Percentiles rank a stretch among this genome's conserved stretches.
Conservation (phyloP, 2,113 vertebrate genomes). For the Thinocorus orbignyianus region DNA sequence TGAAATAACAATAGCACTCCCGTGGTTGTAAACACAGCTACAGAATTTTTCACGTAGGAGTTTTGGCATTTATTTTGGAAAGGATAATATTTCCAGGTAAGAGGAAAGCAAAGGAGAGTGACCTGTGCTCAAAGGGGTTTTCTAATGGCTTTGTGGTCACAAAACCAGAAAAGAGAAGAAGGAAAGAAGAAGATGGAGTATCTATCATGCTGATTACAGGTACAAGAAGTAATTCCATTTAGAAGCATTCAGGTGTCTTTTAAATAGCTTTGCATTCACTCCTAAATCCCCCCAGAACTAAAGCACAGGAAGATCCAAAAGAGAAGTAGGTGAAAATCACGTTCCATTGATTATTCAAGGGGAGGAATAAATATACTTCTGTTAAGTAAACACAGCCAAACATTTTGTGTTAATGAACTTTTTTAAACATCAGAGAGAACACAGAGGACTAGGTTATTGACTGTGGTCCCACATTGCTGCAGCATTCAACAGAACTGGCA, state of each 20-base stretch:
- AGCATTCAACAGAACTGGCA: neutral
- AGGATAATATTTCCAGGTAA: fast-evolving
- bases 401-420: neutral
- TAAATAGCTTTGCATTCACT: neutral
- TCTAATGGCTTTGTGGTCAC: neutral
- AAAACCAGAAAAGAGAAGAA: neutral
- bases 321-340: neutral
- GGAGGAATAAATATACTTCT: neutral
- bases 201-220: neutral
- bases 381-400: neutral
- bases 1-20: neutral
- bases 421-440: neutral
- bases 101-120: neutral
- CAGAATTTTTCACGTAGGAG: neutral
- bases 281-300: neutral
- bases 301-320: neutral
- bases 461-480: neutral
- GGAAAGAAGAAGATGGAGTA: neutral
- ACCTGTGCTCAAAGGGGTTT: neutral
- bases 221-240: neutral
- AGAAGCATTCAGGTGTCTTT: neutral
- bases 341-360: neutral
- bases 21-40: neutral
- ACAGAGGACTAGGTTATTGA: neutral
- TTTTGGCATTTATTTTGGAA: neutral